These are phyloP conservation scores for Florisuga fusca DNA, from an alignment of 2,797 vertebrate species.

Conservation along the genomic window DNA sequence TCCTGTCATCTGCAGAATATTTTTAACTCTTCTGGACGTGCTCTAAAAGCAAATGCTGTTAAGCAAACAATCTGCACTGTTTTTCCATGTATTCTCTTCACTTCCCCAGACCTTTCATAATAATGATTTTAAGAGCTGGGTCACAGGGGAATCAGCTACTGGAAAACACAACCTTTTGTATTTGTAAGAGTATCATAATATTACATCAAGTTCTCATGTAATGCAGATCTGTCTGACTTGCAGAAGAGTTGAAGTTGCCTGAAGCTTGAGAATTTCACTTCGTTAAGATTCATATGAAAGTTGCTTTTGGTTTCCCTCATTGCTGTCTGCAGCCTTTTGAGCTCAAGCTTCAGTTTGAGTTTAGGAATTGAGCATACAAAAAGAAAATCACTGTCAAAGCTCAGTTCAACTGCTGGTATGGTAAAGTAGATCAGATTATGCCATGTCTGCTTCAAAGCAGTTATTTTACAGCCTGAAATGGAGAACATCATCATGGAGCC, in stretches of 20 bases:
- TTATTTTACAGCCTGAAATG: neutral
- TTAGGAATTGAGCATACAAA: slow-evolving; percentile 5
- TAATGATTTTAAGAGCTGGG: slow-evolving; percentile 30
- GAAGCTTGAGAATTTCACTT: slow-evolving; percentile 35
- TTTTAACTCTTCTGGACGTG: slow-evolving; percentile 66
- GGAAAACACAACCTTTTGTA: slow-evolving; percentile 38
- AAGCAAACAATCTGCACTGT: slow-evolving; percentile 25
- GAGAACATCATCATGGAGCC: neutral
- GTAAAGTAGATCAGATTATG: neutral
- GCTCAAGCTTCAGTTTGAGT: neutral
- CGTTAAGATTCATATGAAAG: slow-evolving; percentile 51
- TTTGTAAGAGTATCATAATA: slow-evolving; percentile 13
- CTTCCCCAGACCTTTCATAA: neutral
- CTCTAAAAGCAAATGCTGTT: slow-evolving; percentile 64
- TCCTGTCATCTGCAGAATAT: slow-evolving; percentile 58
- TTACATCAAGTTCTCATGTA: slow-evolving; percentile 32
- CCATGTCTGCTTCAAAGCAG: neutral
- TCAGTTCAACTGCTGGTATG: neutral
- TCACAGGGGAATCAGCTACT: slow-evolving; percentile 41
- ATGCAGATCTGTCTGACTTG: slow-evolving; percentile 6
- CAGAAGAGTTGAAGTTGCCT: neutral
- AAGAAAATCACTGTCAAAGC: slow-evolving; percentile 23
- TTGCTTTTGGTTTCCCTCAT: slow-evolving; percentile 45
- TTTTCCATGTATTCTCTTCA: neutral
- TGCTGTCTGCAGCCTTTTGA: slow-evolving; percentile 7